These are phyloP conservation scores for Pomacea maculata DNA, from an alignment of 1,140 invertebrate species.

Conservation along the genomic window DNA sequence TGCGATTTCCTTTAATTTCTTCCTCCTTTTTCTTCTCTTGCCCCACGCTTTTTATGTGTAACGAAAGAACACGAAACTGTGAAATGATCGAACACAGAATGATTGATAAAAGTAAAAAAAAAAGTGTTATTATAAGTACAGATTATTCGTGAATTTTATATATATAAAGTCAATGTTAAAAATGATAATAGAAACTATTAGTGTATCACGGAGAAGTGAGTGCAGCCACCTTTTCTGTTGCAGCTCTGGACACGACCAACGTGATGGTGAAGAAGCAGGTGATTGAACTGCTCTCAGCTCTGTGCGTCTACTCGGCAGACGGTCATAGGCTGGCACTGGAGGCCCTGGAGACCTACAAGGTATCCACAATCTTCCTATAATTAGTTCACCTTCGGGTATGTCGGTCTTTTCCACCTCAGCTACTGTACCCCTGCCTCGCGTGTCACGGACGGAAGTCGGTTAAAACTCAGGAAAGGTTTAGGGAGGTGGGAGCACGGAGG, in stretches of 20 bases:
- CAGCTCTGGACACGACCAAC: slow-evolving; percentile 68
- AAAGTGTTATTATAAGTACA: background rate
- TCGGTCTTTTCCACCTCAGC: no score
- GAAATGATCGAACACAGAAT: background rate
- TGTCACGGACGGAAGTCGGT: no score
- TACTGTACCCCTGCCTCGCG: no score
- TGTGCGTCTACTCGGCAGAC: slow-evolving; percentile 68
- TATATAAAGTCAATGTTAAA: no score
- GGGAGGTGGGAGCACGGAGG: no score
- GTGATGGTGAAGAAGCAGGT: slow-evolving; percentile 70
- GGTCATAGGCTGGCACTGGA: slow-evolving; percentile 67
- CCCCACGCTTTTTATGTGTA: background rate
- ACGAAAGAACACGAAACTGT: background rate
- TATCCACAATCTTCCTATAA: slow-evolving; percentile 26
- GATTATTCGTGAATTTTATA: background rate
- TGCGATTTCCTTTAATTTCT: no score
- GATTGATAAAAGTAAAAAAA: background rate
- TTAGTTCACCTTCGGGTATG: no score
- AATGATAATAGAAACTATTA: no score
- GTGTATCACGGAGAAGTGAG: background rate
- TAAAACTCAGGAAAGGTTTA: no score
- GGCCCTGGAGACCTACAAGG: slow-evolving; percentile 66
- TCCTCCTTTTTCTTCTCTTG: no score
- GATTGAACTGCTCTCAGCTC: slow-evolving; percentile 68
- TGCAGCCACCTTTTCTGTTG: slow-evolving; percentile 13